A percentile compares a stretch with the other conserved stretches of the same genome.
phyloP scores from a whole-genome alignment of 1,140 invertebrate genomes.

The Diuraphis noxia region DNA sequence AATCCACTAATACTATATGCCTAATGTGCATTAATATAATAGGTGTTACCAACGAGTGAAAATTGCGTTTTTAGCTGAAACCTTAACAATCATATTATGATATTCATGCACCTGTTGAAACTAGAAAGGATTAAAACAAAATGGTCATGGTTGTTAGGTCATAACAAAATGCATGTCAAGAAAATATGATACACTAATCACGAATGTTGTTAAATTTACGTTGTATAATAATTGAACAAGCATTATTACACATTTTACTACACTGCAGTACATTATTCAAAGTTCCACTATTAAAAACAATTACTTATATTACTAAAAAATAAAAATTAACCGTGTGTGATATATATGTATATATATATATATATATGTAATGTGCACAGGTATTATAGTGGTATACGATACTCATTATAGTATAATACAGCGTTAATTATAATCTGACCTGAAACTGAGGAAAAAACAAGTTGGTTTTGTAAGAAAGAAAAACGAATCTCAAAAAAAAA shows the following conservation, averaged over 20 bases:
- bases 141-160: slow-evolving; percentile 28
- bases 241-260: neutral
- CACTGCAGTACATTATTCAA: neutral
- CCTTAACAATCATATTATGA: neutral
- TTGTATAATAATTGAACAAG: neutral
- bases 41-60: neutral
- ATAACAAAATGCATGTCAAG: neutral
- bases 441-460: neutral
- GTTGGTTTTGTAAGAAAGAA: neutral
- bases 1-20: neutral
- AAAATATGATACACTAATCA: slow-evolving; percentile 27
- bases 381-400: neutral
- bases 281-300: neutral
- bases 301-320: slow-evolving; percentile 24
- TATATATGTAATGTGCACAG: neutral
- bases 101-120: neutral
- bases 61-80: neutral
- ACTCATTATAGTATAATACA: neutral
- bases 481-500: neutral
- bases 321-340: neutral
- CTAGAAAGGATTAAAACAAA: neutral
- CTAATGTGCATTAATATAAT: neutral
- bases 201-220: neutral
- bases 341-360: neutral
- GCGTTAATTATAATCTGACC: neutral